Evolutionary conservation across 2,888 invertebrate species (phyloP), one percentile per base, ranked within the genome.

Genomic region (Shargacucullia verbasci): DNA sequence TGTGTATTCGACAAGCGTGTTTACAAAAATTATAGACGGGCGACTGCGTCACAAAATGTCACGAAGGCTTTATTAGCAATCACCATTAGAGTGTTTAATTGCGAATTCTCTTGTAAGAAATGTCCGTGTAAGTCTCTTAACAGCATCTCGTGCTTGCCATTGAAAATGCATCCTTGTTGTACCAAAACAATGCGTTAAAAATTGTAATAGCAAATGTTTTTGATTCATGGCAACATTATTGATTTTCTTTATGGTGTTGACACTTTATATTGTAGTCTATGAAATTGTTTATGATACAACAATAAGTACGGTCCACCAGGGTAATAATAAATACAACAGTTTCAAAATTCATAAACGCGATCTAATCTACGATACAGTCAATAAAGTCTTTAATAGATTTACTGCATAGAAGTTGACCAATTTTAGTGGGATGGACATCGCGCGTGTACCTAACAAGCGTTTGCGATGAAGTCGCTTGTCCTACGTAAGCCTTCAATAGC

Each of bases 1-100:
- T 90, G 88, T 90, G 87, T 90, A 92, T 93, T 93, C 90, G 90
- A 92, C 93, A 93, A 94, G 94, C 94, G 94, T 94, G 94, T 94
- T 94, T 94, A 94, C 94, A 93, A 94, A 94, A 94, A 93, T 93
- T 91, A 86, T 89, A 86, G 88, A 88, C 71, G 90, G 86, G 68
- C 73, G 78, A 73, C 73, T 78, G 88, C 89, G 89, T 89, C 89
- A 86, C 84, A 82, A 80, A 81, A 82, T 80, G 74, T 79, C 76
- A 77, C 73, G 72, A 76, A 78, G 80, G 84, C 88, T 83, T 83
- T 87, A 87, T 65, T 59, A 67, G 62, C 67, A 49, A 49, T 34
- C 11, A 53, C 54, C 76, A 71, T 64, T 89, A 92, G 80, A 84
- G 89, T 74, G 52, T 83, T 84, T 76, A 88, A 84, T 93, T 83